Evolutionary conservation across 2,113 vertebrate species (phyloP), one percentile per base, ranked within the genome.

Genomic region (Corapipo altera): DNA sequence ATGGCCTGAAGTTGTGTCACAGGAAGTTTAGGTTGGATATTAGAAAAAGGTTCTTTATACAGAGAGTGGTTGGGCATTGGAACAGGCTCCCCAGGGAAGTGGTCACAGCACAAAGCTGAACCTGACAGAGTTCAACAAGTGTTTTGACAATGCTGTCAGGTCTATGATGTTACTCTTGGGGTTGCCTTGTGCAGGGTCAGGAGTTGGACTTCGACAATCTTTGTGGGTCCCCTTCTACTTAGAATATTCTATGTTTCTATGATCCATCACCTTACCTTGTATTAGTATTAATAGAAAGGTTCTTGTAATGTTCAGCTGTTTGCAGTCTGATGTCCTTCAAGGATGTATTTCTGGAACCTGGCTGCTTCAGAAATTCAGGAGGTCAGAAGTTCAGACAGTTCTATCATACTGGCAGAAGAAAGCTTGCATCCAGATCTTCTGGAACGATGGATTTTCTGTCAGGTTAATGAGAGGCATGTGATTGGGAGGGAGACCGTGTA

Each of bases 371-470:
- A 89, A 87, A 75, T 79, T 51, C 37, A 70, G 43, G 88, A 87
- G 71, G 64, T 89, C 21, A 52, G 24, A 74, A 85, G n/a, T 76
- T 86, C 59, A 69, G 41, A 59, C 11, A 52, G 78, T 85, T 90
- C 55, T 75, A 26, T 55, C 49, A n/a, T 1, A 72, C 7, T 43
- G 21, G 4, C 35, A 81, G 46, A 84, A 37, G 14, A 44, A 88
- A 61, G 17, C 15, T 61, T 61, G 8, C 6, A 75, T 32, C 30
- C 49, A 62, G 43, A 87, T 6, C 9, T 82, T 85, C 46, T 35
- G 58, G 82, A 96, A 82, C 46, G 88, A 76, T 64, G 33, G 26
- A 88, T 88, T 89, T 82, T 87, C 32, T 80, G 71, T 91, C 49
- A 82, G 61, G 5, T 43, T 81, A 72, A 75, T 64, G 23, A 81